A percentile compares a stretch with the other conserved stretches of the same genome.
Evolutionary conservation across 2,888 invertebrate species (phyloP).

Genomic region (Formica aserva): DNA sequence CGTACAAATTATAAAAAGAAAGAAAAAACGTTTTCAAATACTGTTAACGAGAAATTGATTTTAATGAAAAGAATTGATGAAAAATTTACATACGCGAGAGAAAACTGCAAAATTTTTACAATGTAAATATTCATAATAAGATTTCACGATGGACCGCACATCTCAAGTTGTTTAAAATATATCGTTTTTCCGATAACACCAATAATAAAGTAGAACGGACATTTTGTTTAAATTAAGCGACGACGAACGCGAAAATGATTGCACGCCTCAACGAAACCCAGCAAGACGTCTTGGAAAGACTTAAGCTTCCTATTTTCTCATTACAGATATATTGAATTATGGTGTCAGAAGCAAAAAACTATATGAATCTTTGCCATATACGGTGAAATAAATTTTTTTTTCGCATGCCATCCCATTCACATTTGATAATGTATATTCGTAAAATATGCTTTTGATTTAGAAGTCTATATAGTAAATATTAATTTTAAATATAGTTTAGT

Average conservation of each 20-base stretch:
- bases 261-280: background rate
- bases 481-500: background rate
- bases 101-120: constrained; percentile 1
- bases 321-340: background rate
- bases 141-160: background rate
- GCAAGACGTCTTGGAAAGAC: background rate
- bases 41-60: background rate
- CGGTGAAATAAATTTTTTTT: background rate
- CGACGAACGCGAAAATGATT: constrained; percentile 9
- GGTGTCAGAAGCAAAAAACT: background rate
- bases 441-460: background rate
- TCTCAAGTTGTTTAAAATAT: background rate
- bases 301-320: background rate
- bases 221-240: constrained; percentile 33
- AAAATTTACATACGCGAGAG: background rate
- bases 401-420: background rate
- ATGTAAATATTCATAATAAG: background rate
- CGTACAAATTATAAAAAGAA: background rate
- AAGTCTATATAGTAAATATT: background rate
- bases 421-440: background rate
- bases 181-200: background rate
- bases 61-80: background rate
- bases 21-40: background rate
- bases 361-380: too few species aligned
- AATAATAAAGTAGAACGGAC: background rate